These are phyloP conservation scores for Xylota sylvarum DNA, from an alignment of 2,888 invertebrate genomes.

Conservation along the genomic window DNA sequence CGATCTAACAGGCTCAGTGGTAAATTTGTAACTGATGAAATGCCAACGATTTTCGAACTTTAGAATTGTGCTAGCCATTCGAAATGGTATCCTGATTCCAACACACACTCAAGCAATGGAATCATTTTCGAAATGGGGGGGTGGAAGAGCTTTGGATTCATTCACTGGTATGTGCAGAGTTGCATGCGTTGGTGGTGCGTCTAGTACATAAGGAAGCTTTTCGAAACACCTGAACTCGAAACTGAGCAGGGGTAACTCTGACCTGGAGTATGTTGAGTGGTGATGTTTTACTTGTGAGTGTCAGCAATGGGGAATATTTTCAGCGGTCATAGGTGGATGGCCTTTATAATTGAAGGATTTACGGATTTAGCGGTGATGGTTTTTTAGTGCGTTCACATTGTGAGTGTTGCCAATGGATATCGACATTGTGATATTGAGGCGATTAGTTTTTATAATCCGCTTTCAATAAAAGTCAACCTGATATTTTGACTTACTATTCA, in stretches of 20 bases:
- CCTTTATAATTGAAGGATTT: constrained; percentile 64
- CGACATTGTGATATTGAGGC: background rate
- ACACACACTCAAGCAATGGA: constrained; percentile 10
- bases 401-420: constrained; percentile 55
- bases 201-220: constrained; percentile 37
- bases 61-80: constrained; percentile 60
- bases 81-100: constrained; percentile 47
- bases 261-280: constrained; percentile 9
- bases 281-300: constrained; percentile 1
- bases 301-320: constrained; percentile 37
- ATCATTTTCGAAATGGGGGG: constrained; percentile 60
- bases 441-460: too few relatives aligned
- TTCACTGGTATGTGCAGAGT: background rate
- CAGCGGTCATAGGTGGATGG: constrained; percentile 75
- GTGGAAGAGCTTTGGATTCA: constrained; percentile 33
- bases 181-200: background rate
- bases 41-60: constrained; percentile 70
- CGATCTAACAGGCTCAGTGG: constrained; percentile 82
- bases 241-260: background rate
- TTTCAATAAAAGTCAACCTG: too few relatives aligned
- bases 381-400: constrained; percentile 38
- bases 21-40: constrained; percentile 82
- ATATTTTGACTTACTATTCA: too few relatives aligned
- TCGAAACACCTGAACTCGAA: constrained; percentile 34
- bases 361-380: constrained; percentile 16